Evolutionary conservation across 2,797 vertebrate genomes (phyloP).

Genomic region (Sylvia borin): DNA sequence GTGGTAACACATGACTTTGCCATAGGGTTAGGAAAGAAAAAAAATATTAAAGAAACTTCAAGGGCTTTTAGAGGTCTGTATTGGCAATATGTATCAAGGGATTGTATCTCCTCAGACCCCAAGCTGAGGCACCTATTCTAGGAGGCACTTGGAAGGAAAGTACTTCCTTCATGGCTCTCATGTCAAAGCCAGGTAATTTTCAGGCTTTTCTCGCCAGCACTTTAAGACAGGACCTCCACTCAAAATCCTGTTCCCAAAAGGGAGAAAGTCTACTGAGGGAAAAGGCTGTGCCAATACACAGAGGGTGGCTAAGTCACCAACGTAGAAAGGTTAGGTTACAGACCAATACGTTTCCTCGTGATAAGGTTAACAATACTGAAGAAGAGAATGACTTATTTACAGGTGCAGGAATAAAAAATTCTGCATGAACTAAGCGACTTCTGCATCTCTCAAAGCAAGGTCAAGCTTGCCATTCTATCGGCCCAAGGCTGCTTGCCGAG

Average conservation of each 20-base stretch:
- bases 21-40: neutral
- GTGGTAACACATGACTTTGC: neutral
- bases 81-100: too few relatives aligned
- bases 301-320: neutral
- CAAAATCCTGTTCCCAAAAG: neutral
- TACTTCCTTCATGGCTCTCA: neutral
- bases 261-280: neutral
- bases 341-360: neutral
- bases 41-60: neutral
- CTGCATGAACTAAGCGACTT: neutral
- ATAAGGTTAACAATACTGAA: conserved; percentile 11
- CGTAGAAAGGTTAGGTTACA: neutral
- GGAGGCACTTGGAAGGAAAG: neutral
- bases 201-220: neutral
- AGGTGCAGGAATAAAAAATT: neutral
- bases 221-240: neutral
- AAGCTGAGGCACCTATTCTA: neutral
- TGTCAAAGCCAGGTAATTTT: neutral
- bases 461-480: neutral
- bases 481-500: neutral
- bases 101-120: neutral
- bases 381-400: neutral
- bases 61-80: neutral
- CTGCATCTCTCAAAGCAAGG: neutral
- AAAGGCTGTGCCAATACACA: neutral